Evolutionary conservation across 2,797 vertebrate genomes (phyloP), one percentile per base, ranked within the genome.

Genomic region (Bucorvus abyssinicus): DNA sequence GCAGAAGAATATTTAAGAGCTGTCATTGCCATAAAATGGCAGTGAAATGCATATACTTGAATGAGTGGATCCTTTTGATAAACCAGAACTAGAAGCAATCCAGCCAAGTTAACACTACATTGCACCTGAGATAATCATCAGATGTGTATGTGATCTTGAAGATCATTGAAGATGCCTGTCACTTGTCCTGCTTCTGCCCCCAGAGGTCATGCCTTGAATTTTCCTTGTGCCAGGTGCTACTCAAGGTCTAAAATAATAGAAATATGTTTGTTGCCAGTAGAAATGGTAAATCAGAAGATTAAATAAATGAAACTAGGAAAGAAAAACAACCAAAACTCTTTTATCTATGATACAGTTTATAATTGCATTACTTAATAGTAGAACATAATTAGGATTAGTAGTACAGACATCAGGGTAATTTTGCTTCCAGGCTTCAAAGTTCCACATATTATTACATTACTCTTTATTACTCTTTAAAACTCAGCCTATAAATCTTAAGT

Each of bases 41-140:
- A 89, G 38, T 23, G 53, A 75, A 71, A 49, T n/a, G 17, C 7
- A 14, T 21, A 14, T 7, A 47, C 12, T n/a, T 24, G 36, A 71
- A 30, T 9, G 29, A 89, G 17, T 17, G 8, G 12, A 55, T 59
- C 11, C 8, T 10, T 65, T 12, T 10, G 14, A n/a, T n/a, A n/a
- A n/a, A n/a, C n/a, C n/a, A n/a, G n/a, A n/a, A n/a, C 12, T 19
- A 30, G 63, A 75, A 84, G 27, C 21, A 63, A 14, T 9, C 11
- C 38, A 47, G 13, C 17, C 34, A 55, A 55, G 57, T 29, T 56
- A 74, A 12, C 0, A 0, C 9, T 63, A 27, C 3, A 0, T 38
- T 91, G 23, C 40, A 59, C 52, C 61, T 84, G 57, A 57, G 45
- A 19, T 44, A 47, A n/a, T n/a, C n/a, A 24, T 90, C 20, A 77